These are phyloP conservation scores for Pollenia amentaria DNA, from an alignment of 2,888 invertebrate genomes.

Conservation along the genomic window DNA sequence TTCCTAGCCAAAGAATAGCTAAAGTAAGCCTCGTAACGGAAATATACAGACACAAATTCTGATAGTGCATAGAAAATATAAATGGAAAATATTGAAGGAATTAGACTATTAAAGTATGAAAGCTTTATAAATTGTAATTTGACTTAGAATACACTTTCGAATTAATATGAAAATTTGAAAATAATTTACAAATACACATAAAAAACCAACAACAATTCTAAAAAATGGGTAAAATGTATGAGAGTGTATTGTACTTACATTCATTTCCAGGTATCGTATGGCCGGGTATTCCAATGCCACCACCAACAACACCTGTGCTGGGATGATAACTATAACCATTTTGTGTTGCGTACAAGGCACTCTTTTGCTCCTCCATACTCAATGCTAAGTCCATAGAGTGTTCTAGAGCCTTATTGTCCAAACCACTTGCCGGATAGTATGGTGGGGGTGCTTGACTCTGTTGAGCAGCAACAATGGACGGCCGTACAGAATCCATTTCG, in stretches of 20 bases:
- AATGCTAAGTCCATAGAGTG: slow-evolving; percentile 94
- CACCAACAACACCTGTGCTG: slow-evolving; percentile 86
- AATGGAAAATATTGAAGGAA: no score
- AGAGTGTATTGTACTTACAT: slow-evolving; percentile 87
- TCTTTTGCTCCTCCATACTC: slow-evolving; percentile 94
- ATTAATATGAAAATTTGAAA: not conserved
- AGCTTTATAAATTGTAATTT: no score
- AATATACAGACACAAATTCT: no score
- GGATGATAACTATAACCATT: slow-evolving; percentile 94
- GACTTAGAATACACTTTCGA: no score
- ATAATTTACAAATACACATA: slow-evolving; percentile 19
- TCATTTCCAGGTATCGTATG: slow-evolving; percentile 91
- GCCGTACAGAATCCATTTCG: slow-evolving; percentile 94
- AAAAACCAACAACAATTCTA: slow-evolving; percentile 36
- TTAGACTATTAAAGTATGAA: no score
- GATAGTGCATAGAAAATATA: no score
- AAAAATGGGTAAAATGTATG: slow-evolving; percentile 26
- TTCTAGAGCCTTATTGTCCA: slow-evolving; percentile 96
- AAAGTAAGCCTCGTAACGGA: no score
- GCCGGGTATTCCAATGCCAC: slow-evolving; percentile 86
- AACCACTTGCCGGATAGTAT: slow-evolving; percentile 93
- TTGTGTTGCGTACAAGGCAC: slow-evolving; percentile 92
- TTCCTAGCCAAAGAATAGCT: no score
- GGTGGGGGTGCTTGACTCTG: slow-evolving; percentile 95
- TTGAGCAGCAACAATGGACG: slow-evolving; percentile 91